Base-by-base conservation (phyloP, 2,113 vertebrate species). In the Brevimyrus niger region DNA sequence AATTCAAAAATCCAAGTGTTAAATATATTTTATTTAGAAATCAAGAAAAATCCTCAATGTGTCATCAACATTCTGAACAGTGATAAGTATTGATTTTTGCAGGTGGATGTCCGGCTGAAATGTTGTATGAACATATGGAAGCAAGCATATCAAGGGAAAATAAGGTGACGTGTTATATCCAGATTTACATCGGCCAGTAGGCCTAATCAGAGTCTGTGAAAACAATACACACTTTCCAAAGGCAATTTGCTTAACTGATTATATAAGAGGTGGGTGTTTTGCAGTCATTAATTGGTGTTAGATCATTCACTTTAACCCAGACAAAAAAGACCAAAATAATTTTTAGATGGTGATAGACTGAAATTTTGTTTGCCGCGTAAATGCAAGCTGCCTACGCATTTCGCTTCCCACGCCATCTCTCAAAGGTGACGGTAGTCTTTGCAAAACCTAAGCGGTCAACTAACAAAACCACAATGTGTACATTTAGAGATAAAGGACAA, bases 101-200 rank as follows among this genome's bases (percentile, higher is more conserved):
- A 93, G 94, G 35, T 89, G 1, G 46, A n/a, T 27, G 1, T 53
- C 19, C 23, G 85, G 2, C 11, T 7, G 91, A 94, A 0, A 48
- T 42, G 21, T 93, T 94, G 61, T 94, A 95, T 61, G 94, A 95
- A 91, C 92, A 61, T 82, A 95, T 95, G 95, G 88, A 92, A 9
- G 88, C 61, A 65, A 90, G 38, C 31, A 17, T 61, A 10, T 91
- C 87, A 90, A 82, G 91, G 13, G 89, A 8, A 5, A 38, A 15
- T 48, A 92, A 92, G 95, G 95, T 96, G 93, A 87, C 0, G 19
- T 47, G 4, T 35, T 38, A 58, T 13, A 53, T 15, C 5, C 7
- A 35, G 13, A 17, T 27, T 48, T 27, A 48, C 83, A 15, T 15
- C 83, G n/a, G 38, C 23, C 44, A 44, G 35, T 13, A 27, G n/a